Percentiles rank a stretch among this genome's conserved stretches.
Evolutionary conservation across 2,113 vertebrate genomes (phyloP).

Genomic region (Glaucidium brasilianum): DNA sequence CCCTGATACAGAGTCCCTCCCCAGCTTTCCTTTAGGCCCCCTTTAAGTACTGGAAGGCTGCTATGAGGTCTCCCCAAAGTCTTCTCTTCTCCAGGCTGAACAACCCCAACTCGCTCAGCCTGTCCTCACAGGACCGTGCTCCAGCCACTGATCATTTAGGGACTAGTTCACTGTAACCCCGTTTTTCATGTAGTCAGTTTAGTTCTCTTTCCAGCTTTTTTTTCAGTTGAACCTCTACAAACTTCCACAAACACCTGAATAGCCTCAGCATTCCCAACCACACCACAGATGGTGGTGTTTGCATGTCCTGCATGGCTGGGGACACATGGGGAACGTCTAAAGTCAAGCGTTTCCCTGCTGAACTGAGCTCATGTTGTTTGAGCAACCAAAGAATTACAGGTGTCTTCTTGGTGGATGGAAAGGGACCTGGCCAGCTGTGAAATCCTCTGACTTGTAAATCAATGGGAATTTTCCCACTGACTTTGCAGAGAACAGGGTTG

Average conservation of each 20-base stretch:
- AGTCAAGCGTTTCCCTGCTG: not conserved
- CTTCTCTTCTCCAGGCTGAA: no score
- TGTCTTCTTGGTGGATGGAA: not conserved
- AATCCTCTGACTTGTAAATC: not conserved
- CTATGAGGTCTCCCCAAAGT: no score
- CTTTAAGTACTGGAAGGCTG: no score
- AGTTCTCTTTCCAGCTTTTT: not conserved
- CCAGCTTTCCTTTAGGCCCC: no score
- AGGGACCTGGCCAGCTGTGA: not conserved
- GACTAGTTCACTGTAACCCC: not conserved
- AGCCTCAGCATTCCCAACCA: not conserved
- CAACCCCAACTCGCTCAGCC: no score
- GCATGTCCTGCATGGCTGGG: not conserved
- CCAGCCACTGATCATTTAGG: not conserved
- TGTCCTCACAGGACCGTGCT: no score
- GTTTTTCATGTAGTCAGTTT: not conserved
- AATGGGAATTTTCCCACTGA: not conserved
- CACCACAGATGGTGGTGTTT: rapidly evolving
- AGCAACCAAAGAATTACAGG: not conserved
- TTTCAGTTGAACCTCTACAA: not conserved
- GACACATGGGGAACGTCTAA: not conserved
- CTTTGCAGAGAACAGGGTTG: not conserved
- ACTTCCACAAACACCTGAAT: not conserved
- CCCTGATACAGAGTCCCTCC: no score
- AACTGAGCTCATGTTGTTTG: not conserved